Conservation (phyloP, 2,888 invertebrate genomes). For the Oscheius onirici region DNA sequence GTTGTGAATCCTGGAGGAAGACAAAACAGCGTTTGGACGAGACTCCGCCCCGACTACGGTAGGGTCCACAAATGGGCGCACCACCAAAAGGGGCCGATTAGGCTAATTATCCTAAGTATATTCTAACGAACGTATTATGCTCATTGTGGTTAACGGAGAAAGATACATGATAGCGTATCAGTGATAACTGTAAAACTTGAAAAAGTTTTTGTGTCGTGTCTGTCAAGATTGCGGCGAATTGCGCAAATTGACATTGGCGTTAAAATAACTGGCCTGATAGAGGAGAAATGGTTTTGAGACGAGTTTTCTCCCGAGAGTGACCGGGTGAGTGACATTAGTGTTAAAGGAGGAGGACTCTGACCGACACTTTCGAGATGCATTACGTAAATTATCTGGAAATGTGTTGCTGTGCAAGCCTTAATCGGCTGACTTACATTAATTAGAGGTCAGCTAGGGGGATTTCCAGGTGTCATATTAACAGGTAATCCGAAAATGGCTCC, state of each 20-base stretch:
- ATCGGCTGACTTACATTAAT: conserved; percentile 26
- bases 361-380: conserved; percentile 16
- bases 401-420: conserved; percentile 1
- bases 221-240: conserved; percentile 18
- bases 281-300: conserved; percentile 24
- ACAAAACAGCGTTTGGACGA: conserved; percentile 27
- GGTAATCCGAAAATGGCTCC: conserved; percentile 29
- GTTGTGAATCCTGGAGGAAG: conserved; percentile 7
- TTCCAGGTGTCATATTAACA: conserved; percentile 25
- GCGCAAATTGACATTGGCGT: conserved; percentile 32
- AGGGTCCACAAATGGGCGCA: conserved; percentile 27
- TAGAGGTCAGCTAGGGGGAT: conserved; percentile 26
- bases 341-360: not conserved
- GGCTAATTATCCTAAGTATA: conserved; percentile 16
- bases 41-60: conserved; percentile 25
- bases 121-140: not conserved
- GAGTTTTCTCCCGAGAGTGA: conserved; percentile 5
- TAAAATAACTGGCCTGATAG: conserved; percentile 26
- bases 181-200: not conserved
- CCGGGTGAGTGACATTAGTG: conserved; percentile 16
- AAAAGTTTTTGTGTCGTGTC: not conserved
- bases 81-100: conserved; percentile 6
- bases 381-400: conserved; percentile 27
- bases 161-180: not conserved
- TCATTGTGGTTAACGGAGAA: not conserved